Evolutionary conservation across 92 coral and sea anemone genomes (phyloP).

Genomic region (Parazoanthus swiftii): DNA sequence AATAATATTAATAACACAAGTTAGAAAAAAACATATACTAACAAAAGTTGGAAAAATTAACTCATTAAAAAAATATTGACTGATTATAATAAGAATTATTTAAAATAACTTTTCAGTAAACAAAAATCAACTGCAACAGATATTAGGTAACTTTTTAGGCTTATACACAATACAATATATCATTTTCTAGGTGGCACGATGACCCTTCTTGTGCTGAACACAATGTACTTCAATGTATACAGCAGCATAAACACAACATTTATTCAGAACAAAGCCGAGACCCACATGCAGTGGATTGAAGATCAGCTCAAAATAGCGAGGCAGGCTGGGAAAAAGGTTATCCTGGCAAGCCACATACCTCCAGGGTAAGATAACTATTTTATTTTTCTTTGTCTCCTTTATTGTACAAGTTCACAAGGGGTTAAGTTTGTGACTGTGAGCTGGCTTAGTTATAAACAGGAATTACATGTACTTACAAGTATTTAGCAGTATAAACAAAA

Average conservation of each 20-base stretch:
- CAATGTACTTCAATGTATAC: slow-evolving; percentile 74
- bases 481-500: too few species aligned
- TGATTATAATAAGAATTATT: too few species aligned
- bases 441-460: too few species aligned
- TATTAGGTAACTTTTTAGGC: neutral
- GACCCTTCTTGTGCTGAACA: slow-evolving; percentile 78
- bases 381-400: neutral
- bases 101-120: too few species aligned
- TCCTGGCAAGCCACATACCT: slow-evolving; percentile 86
- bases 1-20: too few species aligned
- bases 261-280: slow-evolving; percentile 63
- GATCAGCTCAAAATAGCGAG: slow-evolving; percentile 74
- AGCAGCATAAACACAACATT: slow-evolving; percentile 50
- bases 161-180: neutral
- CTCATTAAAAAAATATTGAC: too few species aligned
- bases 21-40: too few species aligned
- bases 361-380: slow-evolving; percentile 67
- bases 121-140: too few species aligned
- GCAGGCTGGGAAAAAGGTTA: slow-evolving; percentile 61
- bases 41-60: too few species aligned
- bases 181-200: slow-evolving; percentile 70
- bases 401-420: too few species aligned
- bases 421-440: too few species aligned
- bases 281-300: slow-evolving; percentile 83
- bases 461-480: too few species aligned